phyloP scores from a whole-genome alignment of 2,113 vertebrate genomes.

The Clarias batrachus region DNA sequence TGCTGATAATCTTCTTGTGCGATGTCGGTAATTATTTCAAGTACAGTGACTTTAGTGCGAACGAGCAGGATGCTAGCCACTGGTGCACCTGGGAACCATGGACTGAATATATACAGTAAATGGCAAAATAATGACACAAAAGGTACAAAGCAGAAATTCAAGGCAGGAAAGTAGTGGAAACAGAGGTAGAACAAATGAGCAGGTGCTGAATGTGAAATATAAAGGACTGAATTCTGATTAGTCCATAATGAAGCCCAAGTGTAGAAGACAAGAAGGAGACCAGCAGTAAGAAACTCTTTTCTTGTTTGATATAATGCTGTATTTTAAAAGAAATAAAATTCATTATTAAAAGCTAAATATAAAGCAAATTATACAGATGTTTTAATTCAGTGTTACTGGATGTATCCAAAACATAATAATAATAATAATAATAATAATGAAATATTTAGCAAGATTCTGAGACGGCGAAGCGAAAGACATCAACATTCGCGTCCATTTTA shows the following conservation, averaged over 20 bases:
- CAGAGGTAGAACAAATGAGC: background rate
- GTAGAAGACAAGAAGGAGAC: background rate
- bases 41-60: no score
- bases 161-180: background rate
- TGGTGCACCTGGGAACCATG: no score
- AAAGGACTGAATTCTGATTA: background rate
- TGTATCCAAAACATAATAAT: background rate
- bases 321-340: background rate
- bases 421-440: no score
- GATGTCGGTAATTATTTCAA: no score
- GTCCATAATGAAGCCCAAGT: background rate
- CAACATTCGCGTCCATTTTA: background rate
- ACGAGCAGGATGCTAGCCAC: no score
- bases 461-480: background rate
- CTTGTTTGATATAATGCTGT: background rate
- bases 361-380: background rate
- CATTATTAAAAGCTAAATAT: background rate
- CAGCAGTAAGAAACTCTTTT: background rate
- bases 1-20: no score
- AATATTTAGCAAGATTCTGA: background rate
- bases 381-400: background rate
- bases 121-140: background rate
- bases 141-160: background rate
- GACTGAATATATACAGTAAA: background rate
- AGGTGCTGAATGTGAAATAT: background rate